Evolutionary conservation across 2,113 vertebrate species (phyloP), one percentile per base, ranked within the genome.

Genomic region (Pachypanchax playfairii): DNA sequence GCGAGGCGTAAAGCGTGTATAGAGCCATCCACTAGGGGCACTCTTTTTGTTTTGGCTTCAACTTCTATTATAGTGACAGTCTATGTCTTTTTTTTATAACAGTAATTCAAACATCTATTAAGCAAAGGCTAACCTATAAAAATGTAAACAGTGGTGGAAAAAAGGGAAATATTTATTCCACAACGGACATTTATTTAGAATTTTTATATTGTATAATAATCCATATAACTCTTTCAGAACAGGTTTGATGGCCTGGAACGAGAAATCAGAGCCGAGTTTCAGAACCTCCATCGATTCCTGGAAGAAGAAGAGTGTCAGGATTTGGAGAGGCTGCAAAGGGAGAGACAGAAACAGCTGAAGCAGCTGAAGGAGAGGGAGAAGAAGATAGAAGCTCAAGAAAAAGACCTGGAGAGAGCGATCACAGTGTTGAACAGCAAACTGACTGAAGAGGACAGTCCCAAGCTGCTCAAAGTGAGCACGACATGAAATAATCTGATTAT

Each of bases 251-350:
- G 41, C 8, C 74, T 92, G 55, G 89, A 90, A 60, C 74, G 87
- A 67, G 90, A 91, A 73, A 85, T 92, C 85, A 53, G 47, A 69
- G 85, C 89, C 0, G 91, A 92, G 69, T 91, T 92, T 73, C 71
- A 85, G 70, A 92, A 93, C 63, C 87, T 92, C 38, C 91, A 92
- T 59, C 79, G 79, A 28, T 92, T 91, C 76, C 77, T 92, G 67
- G 70, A 91, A 4, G 87, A 87, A 61, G 90, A 92, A 57, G 88
- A 91, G 73, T 70, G 48, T 3, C 82, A 33, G 31, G 82, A 91
- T 56, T 24, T 91, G 67, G 87, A 92, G 29, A 64, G 87, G 22
- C 71, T 92, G 55, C 77, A 51, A 62, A 86, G 72, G 42, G 87
- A 90, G 67, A 86, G 61, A 67, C 79, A 90, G 46, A 90, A 82